Base-by-base conservation (phyloP, 2,113 vertebrate species). In the Mormoops blainvillei region DNA sequence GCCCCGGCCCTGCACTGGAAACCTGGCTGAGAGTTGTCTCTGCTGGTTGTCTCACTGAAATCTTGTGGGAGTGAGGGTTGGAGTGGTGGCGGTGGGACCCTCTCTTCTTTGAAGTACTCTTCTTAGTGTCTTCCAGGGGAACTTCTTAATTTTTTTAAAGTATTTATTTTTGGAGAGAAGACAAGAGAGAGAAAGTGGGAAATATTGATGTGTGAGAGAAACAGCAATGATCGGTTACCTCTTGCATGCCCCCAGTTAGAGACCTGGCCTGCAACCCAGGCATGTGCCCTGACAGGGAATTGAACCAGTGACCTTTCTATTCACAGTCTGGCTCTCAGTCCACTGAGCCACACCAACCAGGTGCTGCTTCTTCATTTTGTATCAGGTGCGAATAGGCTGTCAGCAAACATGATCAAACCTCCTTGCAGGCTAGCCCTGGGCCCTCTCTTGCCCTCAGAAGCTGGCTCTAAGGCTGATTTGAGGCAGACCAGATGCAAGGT, bases 1-100 rank as follows among this genome's bases (percentile, higher is more conserved):
- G 36, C 0, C 0, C 33, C 56, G 31, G 24, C 41, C 56, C 19
- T 65, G n/a, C 31, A 14, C 18, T 13, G 3, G 41, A 33, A 63
- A 33, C 14, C 76, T 91, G 76, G 36, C 18, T 52, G 28, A 4
- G 15, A 52, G 58, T 1, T 6, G 0, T 61, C 36, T 74, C 11
- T 61, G 19, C 7, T 28, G 50, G 14, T 28, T 38, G 16, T 68
- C 11, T 76, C 15, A 38, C 26, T 26, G 1, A 86, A 63, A 12
- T 24, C 33, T 31, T 58, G 24, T 71, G 45, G 36, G 50, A 48
- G 11, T 87, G 38, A 50, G 38, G 4, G 26, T 10, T n/a, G 3
- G 36, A n/a, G 24, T 58, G 9, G 31, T 10, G 54, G 5, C 22
- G 18, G 13, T 1, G 3, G 54, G 48, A 58, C 4, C 19, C 28